Evolutionary conservation across 2,888 invertebrate species (phyloP), one percentile per base, ranked within the genome.

Genomic region (Endotricha flammealis): DNA sequence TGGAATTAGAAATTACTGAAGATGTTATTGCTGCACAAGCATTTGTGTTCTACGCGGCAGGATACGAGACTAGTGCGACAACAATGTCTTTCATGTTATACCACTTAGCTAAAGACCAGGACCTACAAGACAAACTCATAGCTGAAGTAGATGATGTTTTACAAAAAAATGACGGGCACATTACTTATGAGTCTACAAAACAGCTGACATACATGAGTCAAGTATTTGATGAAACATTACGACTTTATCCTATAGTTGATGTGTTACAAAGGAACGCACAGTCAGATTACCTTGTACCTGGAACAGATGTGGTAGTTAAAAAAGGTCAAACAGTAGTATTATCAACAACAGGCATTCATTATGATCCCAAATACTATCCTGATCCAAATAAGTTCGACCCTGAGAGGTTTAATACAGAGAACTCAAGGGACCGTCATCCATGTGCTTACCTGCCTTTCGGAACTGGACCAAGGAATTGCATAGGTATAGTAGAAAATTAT

Each of bases 51-150:
- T 83, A 78, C 37, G 56, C 63, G 1, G 87, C 71, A 4, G 86
- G 86, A 0, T 86, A 75, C 43, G 86, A 85, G 42, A 83, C 85
- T 1, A 76, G 73, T 23, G 73, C 86, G 0, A 70, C 77, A 0
- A 71, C 78, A 0, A 59, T 83, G 44, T 42, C 71, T 0, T 80
- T 67, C 29, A 41, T 70, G 16, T 39, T 76, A 4, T 73, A 75
- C 38, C 57, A 75, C 40, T 41, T 86, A 6, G 78, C 82, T 1
- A 31, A 51, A 2, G 63, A 83, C 44, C 70, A 60, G 6, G 56
- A 75, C 0, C 44, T 82, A 0, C 86, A 87, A 50, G 57, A 64
- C 0, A 76, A 64, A 48, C 28, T 78, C 3, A 41, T 48, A 2
- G 40, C 39, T 12, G 67, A 73, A 49, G 62, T 87, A 16, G 65